Evolutionary conservation across 2,888 invertebrate species (phyloP).

Genomic region (Seladonia tumulorum): DNA sequence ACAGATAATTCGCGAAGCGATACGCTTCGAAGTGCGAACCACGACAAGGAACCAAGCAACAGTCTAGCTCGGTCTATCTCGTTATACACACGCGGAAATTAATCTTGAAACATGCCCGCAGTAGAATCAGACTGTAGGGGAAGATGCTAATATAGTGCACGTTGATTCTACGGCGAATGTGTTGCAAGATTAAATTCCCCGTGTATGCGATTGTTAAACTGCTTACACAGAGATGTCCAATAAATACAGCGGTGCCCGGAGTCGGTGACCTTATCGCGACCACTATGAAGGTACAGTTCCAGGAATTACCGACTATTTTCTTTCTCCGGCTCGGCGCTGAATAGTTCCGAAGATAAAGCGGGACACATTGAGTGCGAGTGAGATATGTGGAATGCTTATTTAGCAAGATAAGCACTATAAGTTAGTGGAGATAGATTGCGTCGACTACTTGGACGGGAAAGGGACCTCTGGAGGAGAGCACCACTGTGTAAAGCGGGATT

Average conservation of each 20-base stretch:
- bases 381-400: slow-evolving; percentile 12
- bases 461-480: background rate
- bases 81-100: slow-evolving; percentile 1
- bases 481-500: background rate
- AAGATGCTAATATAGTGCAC: slow-evolving; percentile 8
- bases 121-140: background rate
- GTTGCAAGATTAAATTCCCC: slow-evolving; percentile 1
- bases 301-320: slow-evolving; percentile 11
- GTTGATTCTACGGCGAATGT: background rate
- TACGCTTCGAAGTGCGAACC: background rate
- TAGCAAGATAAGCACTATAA: slow-evolving; percentile 8
- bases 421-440: background rate
- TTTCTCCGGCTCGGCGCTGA: background rate
- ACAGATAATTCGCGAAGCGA: background rate
- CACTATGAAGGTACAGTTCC: background rate
- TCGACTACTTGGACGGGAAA: background rate
- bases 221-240: slow-evolving; percentile 20
- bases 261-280: background rate
- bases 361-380: slow-evolving; percentile 3
- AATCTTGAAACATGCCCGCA: background rate
- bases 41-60: background rate
- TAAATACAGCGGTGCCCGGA: background rate
- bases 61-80: background rate
- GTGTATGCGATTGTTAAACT: slow-evolving; percentile 43
- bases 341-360: background rate